Conservation (phyloP, 2,888 invertebrate species). For the Andrena marginata region DNA sequence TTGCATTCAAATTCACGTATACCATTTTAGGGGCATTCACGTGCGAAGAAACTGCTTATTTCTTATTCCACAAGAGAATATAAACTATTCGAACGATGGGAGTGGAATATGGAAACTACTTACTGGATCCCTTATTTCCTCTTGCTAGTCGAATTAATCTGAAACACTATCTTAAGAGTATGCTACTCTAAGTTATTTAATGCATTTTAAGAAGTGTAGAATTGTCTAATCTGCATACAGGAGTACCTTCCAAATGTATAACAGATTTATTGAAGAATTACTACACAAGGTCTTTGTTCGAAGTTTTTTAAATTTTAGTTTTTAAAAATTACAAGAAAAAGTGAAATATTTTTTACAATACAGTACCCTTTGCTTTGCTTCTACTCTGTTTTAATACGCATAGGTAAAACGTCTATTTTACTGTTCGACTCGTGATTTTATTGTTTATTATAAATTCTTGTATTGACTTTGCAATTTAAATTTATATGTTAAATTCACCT, state of each 20-base stretch:
- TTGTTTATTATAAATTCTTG: too few relatives aligned
- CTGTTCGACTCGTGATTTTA: too few relatives aligned
- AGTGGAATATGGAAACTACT: slow-evolving; percentile 68
- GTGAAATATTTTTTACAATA: too few relatives aligned
- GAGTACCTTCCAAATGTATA: not conserved
- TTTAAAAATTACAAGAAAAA: too few relatives aligned
- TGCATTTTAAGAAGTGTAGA: not conserved
- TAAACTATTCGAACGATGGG: slow-evolving; percentile 70
- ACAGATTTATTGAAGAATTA: too few relatives aligned
- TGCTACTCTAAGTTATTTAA: not conserved
- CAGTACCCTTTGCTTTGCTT: too few relatives aligned
- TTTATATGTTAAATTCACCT: not conserved
- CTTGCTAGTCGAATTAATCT: slow-evolving; percentile 35
- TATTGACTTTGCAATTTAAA: too few relatives aligned
- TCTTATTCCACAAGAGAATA: slow-evolving; percentile 68
- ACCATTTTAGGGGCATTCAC: slow-evolving; percentile 74
- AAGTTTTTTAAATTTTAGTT: not conserved
- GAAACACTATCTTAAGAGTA: not conserved
- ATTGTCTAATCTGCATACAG: not conserved
- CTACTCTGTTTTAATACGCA: too few relatives aligned
- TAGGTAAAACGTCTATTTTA: too few relatives aligned
- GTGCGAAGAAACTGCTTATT: slow-evolving; percentile 75
- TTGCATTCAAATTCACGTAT: slow-evolving; percentile 72
- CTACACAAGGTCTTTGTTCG: not conserved
- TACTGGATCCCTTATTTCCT: slow-evolving; percentile 54